Percentiles rank a stretch among this genome's conserved stretches.
Evolutionary conservation across 2,113 vertebrate genomes (phyloP).

Genomic region (Redunca redunca): DNA sequence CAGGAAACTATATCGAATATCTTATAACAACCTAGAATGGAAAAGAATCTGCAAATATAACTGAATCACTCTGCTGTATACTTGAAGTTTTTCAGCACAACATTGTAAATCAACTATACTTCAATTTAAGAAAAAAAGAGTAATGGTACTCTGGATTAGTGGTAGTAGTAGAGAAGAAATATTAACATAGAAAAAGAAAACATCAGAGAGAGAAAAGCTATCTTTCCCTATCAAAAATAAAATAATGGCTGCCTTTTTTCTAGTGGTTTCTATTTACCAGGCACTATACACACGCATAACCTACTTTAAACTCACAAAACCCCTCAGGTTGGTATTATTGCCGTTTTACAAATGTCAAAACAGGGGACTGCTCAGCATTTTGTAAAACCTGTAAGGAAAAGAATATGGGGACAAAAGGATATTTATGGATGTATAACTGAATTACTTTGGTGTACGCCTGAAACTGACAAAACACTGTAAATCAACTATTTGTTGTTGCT

Average conservation of each 20-base stretch:
- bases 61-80: background rate
- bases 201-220: background rate
- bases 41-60: background rate
- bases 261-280: background rate
- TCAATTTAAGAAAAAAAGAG: background rate
- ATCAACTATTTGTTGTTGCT: background rate
- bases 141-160: background rate
- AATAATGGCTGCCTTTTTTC: background rate
- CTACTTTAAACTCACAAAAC: background rate
- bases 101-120: background rate
- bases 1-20: background rate
- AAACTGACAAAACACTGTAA: background rate
- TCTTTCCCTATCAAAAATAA: background rate
- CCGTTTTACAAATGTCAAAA: background rate
- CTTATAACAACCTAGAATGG: background rate
- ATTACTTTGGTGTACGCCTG: background rate
- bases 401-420: background rate
- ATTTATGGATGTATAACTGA: background rate
- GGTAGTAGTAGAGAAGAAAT: background rate
- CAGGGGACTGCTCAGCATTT: background rate
- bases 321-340: background rate
- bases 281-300: background rate
- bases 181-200: background rate
- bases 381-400: background rate
- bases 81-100: background rate